A percentile compares a stretch with the other conserved stretches of the same genome.
These are phyloP conservation scores for Drosophila meridionalis DNA, from an alignment of 2,888 invertebrate genomes.

Conservation along the genomic window DNA sequence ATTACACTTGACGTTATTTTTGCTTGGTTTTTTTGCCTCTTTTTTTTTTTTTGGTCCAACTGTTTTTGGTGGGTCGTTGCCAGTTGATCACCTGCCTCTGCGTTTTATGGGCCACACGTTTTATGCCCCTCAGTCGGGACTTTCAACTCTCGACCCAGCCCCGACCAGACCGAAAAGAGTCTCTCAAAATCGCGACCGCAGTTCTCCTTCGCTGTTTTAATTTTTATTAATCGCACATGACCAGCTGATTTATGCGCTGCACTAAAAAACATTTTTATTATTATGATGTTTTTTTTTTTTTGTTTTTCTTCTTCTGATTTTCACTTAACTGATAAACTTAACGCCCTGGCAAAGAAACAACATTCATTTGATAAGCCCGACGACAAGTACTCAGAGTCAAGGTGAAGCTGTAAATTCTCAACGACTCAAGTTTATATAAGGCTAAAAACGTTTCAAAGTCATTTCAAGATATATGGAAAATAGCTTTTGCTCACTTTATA, in stretches of 20 bases:
- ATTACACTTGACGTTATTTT: conserved; percentile 77
- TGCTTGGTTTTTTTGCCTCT: conserved; percentile 9
- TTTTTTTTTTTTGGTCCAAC: conserved; percentile 11
- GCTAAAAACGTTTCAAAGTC: conserved; percentile 3
- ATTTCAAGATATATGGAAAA: background rate
- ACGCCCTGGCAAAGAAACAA: conserved; percentile 48
- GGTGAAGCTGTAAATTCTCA: conserved; percentile 29
- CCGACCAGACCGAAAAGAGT: conserved; percentile 24
- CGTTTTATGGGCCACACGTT: conserved; percentile 78
- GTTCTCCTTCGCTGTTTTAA: conserved; percentile 29
- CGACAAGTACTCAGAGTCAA: conserved; percentile 44
- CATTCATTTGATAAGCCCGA: conserved; percentile 48
- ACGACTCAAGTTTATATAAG: background rate
- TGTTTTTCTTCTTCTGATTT: conserved; percentile 57
- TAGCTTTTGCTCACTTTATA: background rate
- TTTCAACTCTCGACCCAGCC: conserved; percentile 56
- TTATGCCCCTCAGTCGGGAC: conserved; percentile 66
- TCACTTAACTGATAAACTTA: conserved; percentile 75
- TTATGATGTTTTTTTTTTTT: conserved; percentile 54
- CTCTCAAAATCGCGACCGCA: conserved; percentile 15
- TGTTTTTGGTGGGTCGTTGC: conserved; percentile 15
- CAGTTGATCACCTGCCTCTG: conserved; percentile 72
- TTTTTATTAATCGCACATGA: conserved; percentile 80
- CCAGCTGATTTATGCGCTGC: conserved; percentile 77
- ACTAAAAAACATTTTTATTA: conserved; percentile 78